phyloP scores from a whole-genome alignment of 2,113 vertebrate species.

The Chaetura pelagica region DNA sequence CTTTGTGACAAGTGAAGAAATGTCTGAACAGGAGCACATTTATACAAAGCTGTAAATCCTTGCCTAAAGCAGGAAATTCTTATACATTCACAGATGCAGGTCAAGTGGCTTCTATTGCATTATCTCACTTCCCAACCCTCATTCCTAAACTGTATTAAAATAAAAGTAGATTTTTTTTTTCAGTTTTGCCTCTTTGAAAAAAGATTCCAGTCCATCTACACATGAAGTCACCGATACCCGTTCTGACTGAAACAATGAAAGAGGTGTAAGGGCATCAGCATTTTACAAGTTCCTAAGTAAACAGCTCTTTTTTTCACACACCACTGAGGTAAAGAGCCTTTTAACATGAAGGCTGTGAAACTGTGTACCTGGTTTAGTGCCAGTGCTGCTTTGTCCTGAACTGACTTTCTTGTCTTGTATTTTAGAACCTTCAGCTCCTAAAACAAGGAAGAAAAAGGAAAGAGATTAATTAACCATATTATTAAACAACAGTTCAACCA shows the following conservation, averaged over 20 bases:
- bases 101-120: background rate
- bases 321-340: background rate
- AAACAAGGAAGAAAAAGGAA: conserved; percentile 30
- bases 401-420: conserved; percentile 81
- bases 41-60: background rate
- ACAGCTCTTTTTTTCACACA: background rate
- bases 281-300: background rate
- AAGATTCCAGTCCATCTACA: background rate
- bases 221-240: background rate
- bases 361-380: conserved; percentile 79
- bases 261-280: background rate
- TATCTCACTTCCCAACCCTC: background rate
- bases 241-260: background rate
- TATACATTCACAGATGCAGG: background rate
- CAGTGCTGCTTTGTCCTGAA: conserved; percentile 77
- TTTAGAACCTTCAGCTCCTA: conserved; percentile 80
- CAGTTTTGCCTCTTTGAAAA: background rate
- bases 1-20: background rate
- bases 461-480: background rate
- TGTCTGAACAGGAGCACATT: background rate
- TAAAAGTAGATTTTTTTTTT: background rate
- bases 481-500: background rate
- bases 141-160: background rate
- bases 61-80: background rate
- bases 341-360: background rate